Conservation (phyloP, 2,797 vertebrate species). For the Lagorchestes hirsutus region DNA sequence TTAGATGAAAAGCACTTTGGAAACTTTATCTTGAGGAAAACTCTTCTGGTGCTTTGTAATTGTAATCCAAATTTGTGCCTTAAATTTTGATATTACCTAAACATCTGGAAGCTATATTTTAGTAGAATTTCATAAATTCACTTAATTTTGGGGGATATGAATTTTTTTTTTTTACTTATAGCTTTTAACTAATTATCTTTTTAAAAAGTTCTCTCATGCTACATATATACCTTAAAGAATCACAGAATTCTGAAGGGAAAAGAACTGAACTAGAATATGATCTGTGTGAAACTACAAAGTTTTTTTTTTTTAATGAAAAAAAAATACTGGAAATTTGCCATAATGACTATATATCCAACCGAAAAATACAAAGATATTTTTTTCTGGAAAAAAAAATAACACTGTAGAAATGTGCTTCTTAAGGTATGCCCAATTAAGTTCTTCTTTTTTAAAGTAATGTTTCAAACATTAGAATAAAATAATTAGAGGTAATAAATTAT, state of each 20-base stretch:
- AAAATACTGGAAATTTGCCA: conserved; percentile 86
- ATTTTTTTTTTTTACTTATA: conserved; percentile 31
- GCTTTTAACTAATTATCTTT: conserved; percentile 40
- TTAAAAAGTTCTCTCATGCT: conserved; percentile 42
- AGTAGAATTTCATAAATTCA: neutral
- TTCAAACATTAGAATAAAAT: conserved; percentile 84
- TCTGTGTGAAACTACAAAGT: conserved; percentile 85
- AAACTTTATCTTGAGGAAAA: conserved; percentile 2
- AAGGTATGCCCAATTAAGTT: conserved; percentile 84
- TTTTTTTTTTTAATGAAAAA: conserved; percentile 89
- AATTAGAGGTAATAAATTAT: conserved; percentile 85
- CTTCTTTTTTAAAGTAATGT: conserved; percentile 82
- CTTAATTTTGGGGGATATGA: conserved; percentile 67
- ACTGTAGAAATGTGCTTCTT: conserved; percentile 85
- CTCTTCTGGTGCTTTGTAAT: neutral
- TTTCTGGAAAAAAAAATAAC: conserved; percentile 85
- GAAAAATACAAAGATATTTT: conserved; percentile 87
- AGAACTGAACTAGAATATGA: conserved; percentile 68
- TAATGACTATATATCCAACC: conserved; percentile 86
- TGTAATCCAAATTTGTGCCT: neutral
- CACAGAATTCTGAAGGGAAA: conserved; percentile 64
- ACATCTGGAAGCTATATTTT: conserved; percentile 18
- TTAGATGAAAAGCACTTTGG: conserved; percentile 73
- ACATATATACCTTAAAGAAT: conserved; percentile 63
- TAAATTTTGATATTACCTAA: neutral